Conservation (phyloP, 2,888 invertebrate species). For the Mayetiola destructor region DNA sequence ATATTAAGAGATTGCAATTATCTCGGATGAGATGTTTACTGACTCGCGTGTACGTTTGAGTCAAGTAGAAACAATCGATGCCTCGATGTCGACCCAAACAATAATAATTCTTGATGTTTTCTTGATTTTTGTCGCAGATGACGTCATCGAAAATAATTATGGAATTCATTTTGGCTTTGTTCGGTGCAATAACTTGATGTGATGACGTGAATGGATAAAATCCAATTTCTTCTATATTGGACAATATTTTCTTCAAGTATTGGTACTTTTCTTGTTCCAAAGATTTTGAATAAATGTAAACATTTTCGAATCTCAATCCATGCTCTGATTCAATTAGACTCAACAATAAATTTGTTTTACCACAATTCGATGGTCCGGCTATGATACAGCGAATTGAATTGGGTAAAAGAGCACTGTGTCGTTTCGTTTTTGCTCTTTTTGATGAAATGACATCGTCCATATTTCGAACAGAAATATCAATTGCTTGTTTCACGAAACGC, state of each 20-base stretch:
- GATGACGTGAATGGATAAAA: conserved; percentile 20
- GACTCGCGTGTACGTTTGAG: conserved; percentile 24
- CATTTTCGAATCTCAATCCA: conserved; percentile 28
- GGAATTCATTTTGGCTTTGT: conserved; percentile 21
- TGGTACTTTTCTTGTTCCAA: conserved; percentile 23
- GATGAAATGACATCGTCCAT: neutral
- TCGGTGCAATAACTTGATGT: conserved; percentile 16
- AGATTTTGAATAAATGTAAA: conserved; percentile 26
- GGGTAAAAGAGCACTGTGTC: conserved; percentile 21
- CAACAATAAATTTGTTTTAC: conserved; percentile 28
- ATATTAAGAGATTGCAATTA: conserved; percentile 24
- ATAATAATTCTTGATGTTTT: conserved; percentile 22
- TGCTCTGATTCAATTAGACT: conserved; percentile 25
- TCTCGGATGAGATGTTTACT: conserved; percentile 28
- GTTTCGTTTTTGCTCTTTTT: neutral
- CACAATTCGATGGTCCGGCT: conserved; percentile 27
- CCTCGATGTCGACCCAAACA: conserved; percentile 24
- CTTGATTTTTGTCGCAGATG: conserved; percentile 24
- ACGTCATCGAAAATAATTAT: conserved; percentile 29
- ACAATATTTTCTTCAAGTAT: conserved; percentile 19
- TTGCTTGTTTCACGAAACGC: conserved; percentile 13
- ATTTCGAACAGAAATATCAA: neutral
- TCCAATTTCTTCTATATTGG: conserved; percentile 16
- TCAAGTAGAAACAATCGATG: conserved; percentile 26
- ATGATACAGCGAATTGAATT: conserved; percentile 23